These are phyloP conservation scores for Willowsia nigromaculata DNA, from an alignment of 2,888 invertebrate species.

Conservation along the genomic window DNA sequence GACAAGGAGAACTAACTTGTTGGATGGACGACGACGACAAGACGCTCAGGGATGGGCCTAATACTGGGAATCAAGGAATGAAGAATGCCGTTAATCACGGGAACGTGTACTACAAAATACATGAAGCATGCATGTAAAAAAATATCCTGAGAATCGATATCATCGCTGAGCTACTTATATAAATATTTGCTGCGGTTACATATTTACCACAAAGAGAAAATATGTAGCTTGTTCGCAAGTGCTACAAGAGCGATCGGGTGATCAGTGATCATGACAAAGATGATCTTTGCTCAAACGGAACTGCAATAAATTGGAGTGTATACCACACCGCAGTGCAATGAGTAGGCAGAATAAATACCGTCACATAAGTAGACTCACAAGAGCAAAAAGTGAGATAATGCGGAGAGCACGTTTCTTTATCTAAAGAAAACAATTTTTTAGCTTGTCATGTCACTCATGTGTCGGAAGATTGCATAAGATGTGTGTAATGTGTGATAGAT, in stretches of 20 bases:
- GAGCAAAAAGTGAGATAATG: neutral
- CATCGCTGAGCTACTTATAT: too few species aligned
- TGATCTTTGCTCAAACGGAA: constrained; percentile 2
- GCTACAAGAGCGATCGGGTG: neutral
- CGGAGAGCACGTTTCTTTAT: neutral
- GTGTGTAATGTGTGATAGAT: neutral
- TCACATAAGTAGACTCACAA: neutral
- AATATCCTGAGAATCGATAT: neutral
- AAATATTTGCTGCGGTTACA: constrained; percentile 9
- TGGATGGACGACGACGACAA: neutral
- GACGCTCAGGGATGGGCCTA: neutral
- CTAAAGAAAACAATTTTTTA: neutral
- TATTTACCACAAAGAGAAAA: neutral
- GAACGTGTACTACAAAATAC: neutral
- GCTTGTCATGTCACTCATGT: neutral
- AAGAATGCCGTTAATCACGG: constrained; percentile 1
- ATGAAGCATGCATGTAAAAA: neutral
- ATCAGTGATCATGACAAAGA: neutral
- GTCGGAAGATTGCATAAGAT: neutral
- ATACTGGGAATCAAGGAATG: too few species aligned
- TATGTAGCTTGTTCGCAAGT: neutral
- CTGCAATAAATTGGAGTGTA: constrained; percentile 21
- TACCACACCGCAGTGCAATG: neutral
- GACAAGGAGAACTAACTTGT: neutral
- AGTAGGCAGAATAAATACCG: neutral